Conservation (phyloP, 2,797 vertebrate species). For the Poecilia gillii region DNA sequence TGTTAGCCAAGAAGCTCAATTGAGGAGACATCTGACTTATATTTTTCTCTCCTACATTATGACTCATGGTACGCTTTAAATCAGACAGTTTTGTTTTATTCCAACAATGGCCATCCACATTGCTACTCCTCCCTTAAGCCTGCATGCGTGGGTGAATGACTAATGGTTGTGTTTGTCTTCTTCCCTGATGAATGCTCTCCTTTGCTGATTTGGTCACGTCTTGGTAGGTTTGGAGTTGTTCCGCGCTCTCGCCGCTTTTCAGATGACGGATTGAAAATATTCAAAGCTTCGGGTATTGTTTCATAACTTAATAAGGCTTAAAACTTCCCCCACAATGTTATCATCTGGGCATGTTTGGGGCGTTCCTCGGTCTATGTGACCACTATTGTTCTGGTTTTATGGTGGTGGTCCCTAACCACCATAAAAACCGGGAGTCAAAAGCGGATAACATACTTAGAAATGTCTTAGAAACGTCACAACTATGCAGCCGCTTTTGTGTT, state of each 20-base stretch:
- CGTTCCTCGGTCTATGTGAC: neutral
- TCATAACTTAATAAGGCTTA: neutral
- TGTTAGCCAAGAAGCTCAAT: neutral
- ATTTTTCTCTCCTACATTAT: neutral
- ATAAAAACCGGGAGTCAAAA: neutral
- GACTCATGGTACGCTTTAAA: neutral
- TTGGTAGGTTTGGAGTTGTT: neutral
- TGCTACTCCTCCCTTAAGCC: neutral
- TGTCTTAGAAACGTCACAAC: neutral
- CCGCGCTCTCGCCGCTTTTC: neutral
- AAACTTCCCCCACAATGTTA: neutral
- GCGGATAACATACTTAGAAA: neutral
- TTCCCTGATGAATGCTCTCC: neutral
- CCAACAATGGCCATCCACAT: neutral
- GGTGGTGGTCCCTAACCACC: neutral
- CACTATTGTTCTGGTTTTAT: neutral
- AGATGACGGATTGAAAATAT: neutral
- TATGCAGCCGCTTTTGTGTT: neutral
- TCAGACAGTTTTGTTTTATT: neutral
- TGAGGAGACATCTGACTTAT: neutral
- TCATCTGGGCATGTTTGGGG: neutral
- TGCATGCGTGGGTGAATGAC: neutral
- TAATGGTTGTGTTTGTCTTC: neutral
- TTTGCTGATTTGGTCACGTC: neutral
- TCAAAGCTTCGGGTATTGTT: neutral